These are phyloP conservation scores for Hippocampus barbouri DNA, from an alignment of 2,113 vertebrate genomes.

Conservation along the genomic window DNA sequence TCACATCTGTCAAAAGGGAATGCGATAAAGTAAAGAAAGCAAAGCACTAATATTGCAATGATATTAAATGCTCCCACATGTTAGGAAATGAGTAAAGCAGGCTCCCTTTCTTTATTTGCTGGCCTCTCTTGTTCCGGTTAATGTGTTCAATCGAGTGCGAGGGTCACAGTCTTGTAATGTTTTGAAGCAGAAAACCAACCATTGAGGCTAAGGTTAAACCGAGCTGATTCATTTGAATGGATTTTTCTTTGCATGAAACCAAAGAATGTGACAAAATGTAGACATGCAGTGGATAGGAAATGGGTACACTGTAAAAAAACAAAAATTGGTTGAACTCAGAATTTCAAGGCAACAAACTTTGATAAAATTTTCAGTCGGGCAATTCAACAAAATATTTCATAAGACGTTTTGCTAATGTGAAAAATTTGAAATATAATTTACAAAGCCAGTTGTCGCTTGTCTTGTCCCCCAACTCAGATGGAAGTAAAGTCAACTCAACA, in stretches of 20 bases:
- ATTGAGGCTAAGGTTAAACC: neutral
- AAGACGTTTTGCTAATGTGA: too few relatives aligned
- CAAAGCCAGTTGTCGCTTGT: too few relatives aligned
- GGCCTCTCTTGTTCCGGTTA: too few relatives aligned
- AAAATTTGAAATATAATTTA: too few relatives aligned
- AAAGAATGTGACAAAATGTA: neutral
- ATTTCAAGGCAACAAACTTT: too few relatives aligned
- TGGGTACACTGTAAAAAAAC: neutral
- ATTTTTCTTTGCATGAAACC: neutral
- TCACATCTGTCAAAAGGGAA: neutral
- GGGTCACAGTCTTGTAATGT: neutral
- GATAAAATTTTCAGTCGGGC: too few relatives aligned
- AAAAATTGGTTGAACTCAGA: too few relatives aligned
- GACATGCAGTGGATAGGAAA: neutral
- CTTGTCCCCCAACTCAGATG: too few relatives aligned
- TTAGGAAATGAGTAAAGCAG: too few relatives aligned
- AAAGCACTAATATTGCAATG: neutral
- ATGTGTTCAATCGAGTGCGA: neutral
- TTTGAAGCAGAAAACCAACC: neutral
- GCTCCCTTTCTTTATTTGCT: too few relatives aligned
- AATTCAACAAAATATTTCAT: too few relatives aligned
- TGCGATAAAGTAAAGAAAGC: neutral
- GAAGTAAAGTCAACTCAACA: too few relatives aligned
- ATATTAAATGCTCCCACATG: neutral
- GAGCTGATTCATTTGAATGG: neutral